Conservation (phyloP, 2,113 vertebrate species). For the Spheniscus mendiculus region DNA sequence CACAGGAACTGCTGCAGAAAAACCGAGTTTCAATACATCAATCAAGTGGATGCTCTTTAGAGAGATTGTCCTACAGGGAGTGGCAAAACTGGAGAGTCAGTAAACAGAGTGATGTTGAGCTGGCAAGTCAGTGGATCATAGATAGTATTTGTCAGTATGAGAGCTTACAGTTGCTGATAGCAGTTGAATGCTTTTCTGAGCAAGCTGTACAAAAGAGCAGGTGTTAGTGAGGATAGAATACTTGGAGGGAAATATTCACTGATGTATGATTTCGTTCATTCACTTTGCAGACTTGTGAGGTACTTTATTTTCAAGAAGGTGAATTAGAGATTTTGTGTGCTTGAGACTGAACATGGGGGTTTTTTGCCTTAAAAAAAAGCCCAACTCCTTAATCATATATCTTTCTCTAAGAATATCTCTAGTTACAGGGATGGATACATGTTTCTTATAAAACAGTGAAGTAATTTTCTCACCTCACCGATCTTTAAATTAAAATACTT, state of each 20-base stretch:
- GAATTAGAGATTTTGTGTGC: neutral
- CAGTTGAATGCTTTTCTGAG: constrained; percentile 2
- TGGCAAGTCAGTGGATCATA: constrained; percentile 26
- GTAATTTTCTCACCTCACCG: neutral
- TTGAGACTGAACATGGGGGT: neutral
- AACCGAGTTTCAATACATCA: constrained; percentile 1
- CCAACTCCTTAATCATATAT: neutral
- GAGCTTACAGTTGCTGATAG: constrained; percentile 26
- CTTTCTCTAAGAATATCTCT: neutral
- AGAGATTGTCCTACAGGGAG: constrained; percentile 2
- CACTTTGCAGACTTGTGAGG: neutral
- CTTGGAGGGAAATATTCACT: neutral
- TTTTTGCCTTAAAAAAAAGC: rapidly evolving
- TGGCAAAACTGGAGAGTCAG: constrained; percentile 4
- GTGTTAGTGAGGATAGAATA: neutral
- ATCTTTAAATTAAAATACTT: neutral
- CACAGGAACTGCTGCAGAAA: constrained; percentile 3
- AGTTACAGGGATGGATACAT: neutral
- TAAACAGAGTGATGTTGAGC: constrained; percentile 37
- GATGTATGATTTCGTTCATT: neutral
- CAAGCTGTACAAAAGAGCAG: neutral
- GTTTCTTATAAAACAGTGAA: neutral
- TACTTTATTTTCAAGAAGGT: neutral
- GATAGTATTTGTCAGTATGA: constrained; percentile 38
- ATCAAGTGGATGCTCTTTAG: constrained; percentile 11